Evolutionary conservation across 2,113 vertebrate genomes (phyloP).

Genomic region (Peromyscus maniculatus): DNA sequence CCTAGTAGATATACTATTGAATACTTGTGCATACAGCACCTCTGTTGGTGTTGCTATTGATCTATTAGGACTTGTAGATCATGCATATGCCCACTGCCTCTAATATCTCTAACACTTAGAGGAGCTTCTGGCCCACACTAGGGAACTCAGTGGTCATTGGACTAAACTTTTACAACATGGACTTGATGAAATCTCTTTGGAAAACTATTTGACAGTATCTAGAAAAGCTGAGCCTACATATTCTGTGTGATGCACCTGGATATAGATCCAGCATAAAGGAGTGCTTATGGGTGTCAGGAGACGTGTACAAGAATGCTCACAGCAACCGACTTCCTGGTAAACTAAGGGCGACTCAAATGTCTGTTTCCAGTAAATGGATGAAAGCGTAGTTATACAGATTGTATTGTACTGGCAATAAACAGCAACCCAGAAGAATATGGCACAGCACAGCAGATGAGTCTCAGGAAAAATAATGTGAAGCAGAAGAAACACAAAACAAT

Average conservation of each 20-base stretch:
- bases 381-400: neutral
- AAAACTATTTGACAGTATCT: neutral
- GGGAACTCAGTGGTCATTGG: neutral
- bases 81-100: rapidly evolving
- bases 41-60: neutral
- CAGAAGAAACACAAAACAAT: neutral
- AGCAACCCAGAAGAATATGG: neutral
- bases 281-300: neutral
- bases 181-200: neutral
- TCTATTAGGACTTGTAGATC: neutral
- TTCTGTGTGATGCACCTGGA: neutral
- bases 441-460: neutral
- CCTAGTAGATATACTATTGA: neutral
- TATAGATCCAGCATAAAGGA: neutral
- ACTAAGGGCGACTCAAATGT: neutral
- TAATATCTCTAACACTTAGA: too few relatives aligned
- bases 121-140: neutral
- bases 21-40: neutral
- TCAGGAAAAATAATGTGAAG: neutral
- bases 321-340: neutral
- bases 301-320: neutral
- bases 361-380: neutral
- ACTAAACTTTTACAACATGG: neutral
- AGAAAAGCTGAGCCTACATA: neutral
- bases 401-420: neutral